Evolutionary conservation across 2,888 invertebrate species (phyloP).

Genomic region (Leptinotarsa haldemani): DNA sequence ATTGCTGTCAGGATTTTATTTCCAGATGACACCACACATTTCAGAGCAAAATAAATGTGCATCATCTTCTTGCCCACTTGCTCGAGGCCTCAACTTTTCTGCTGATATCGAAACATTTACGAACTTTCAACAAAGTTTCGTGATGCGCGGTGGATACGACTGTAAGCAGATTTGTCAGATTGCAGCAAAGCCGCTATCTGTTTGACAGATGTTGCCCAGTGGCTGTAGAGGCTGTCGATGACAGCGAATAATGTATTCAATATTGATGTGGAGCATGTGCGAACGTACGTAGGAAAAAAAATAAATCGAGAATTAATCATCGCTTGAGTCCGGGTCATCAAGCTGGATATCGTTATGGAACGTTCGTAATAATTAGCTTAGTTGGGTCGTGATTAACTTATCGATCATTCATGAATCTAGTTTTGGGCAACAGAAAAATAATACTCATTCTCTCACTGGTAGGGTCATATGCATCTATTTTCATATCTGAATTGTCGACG

Average conservation of each 20-base stretch:
- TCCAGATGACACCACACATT: neutral
- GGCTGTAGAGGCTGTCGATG: slow-evolving; percentile 26
- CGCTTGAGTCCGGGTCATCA: neutral
- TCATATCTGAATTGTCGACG: too few relatives aligned
- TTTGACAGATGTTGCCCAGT: slow-evolving; percentile 43
- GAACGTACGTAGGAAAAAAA: neutral
- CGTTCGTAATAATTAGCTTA: neutral
- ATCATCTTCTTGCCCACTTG: too few relatives aligned
- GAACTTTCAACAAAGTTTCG: neutral
- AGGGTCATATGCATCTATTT: too few relatives aligned
- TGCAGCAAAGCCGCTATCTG: slow-evolving; percentile 42
- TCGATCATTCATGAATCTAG: too few relatives aligned
- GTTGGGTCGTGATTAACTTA: too few relatives aligned
- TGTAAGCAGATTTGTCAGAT: slow-evolving; percentile 54
- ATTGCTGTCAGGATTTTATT: neutral
- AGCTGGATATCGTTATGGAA: neutral
- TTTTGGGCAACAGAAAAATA: too few relatives aligned
- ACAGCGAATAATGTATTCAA: slow-evolving; percentile 16
- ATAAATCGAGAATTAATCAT: neutral
- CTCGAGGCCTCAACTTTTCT: neutral
- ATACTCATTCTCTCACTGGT: too few relatives aligned
- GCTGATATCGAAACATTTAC: neutral
- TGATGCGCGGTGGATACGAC: slow-evolving; percentile 44
- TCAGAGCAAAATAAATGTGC: neutral
- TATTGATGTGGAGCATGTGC: slow-evolving; percentile 6